phyloP scores from a whole-genome alignment of 2,888 invertebrate species.

The Scaptomyza flava region DNA sequence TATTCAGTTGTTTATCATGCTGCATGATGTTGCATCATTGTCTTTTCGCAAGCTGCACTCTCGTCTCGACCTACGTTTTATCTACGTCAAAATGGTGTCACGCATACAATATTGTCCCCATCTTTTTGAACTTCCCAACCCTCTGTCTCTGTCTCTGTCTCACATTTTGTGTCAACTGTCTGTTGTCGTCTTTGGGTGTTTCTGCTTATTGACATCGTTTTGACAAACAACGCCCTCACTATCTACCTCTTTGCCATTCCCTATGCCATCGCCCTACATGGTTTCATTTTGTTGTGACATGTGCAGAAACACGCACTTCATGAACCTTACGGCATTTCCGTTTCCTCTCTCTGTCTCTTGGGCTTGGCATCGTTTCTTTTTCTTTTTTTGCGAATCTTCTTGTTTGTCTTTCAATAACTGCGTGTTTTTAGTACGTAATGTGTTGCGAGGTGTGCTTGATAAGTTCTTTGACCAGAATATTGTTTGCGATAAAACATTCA shows the following conservation, averaged over 20 bases:
- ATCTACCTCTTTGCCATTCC: conserved; percentile 4
- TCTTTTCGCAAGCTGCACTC: conserved; percentile 34
- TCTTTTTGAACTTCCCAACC: conserved; percentile 17
- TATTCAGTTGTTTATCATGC: conserved; percentile 27
- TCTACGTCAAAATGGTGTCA: conserved; percentile 72
- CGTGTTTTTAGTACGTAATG: conserved; percentile 36
- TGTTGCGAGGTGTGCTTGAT: conserved; percentile 31
- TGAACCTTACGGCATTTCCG: conserved; percentile 75
- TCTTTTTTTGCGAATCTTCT: conserved; percentile 38
- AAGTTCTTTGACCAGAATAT: not conserved
- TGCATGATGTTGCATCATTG: conserved; percentile 38
- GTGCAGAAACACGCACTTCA: conserved; percentile 70
- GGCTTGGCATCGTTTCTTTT: conserved; percentile 53
- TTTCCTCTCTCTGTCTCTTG: conserved; percentile 37
- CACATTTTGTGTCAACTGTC: conserved; percentile 4
- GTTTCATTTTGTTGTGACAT: conserved; percentile 46
- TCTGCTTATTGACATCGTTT: conserved; percentile 77
- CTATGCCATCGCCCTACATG: conserved; percentile 3
- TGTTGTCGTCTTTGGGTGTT: conserved; percentile 45
- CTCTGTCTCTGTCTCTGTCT: not conserved
- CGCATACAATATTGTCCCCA: conserved; percentile 48
- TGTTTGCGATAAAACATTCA: too few species aligned
- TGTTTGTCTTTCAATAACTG: conserved; percentile 74
- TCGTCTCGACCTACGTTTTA: conserved; percentile 49
- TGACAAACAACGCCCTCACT: conserved; percentile 58